A percentile compares a stretch with the other conserved stretches of the same genome.
phyloP scores from a whole-genome alignment of 1,140 invertebrate genomes.

The Helicoverpa zea region DNA sequence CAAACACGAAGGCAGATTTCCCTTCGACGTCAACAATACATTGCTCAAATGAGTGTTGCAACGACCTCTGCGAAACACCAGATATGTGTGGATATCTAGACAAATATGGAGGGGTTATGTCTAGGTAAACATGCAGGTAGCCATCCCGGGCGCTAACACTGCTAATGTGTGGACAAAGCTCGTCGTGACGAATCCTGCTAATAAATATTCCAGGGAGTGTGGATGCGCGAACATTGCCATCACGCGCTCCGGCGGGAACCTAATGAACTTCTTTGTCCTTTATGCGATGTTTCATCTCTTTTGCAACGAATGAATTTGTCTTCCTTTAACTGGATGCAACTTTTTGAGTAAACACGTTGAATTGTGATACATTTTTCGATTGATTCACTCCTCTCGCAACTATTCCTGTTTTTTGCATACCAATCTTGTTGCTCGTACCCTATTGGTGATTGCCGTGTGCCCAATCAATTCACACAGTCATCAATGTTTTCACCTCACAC shows the following conservation, averaged over 20 bases:
- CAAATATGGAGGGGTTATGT: constrained; percentile 70
- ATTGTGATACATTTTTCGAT: not conserved
- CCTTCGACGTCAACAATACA: constrained; percentile 74
- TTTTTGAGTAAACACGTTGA: not conserved
- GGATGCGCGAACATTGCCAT: constrained; percentile 59
- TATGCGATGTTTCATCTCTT: not conserved
- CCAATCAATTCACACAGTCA: constrained; percentile 50
- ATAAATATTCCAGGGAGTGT: constrained; percentile 82
- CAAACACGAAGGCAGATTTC: constrained; percentile 75
- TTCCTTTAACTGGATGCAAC: not conserved
- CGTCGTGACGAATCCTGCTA: constrained; percentile 82
- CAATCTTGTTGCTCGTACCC: not conserved
- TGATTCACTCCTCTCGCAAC: not conserved
- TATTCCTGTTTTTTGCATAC: too few relatives aligned
- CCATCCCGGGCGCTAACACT: constrained; percentile 79
- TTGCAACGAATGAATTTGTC: not conserved
- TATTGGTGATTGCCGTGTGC: constrained; percentile 40
- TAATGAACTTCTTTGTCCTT: constrained; percentile 39
- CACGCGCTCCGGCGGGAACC: constrained; percentile 26
- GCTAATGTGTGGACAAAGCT: constrained; percentile 84
- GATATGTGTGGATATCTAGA: constrained; percentile 78
- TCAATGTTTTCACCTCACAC: constrained; percentile 68
- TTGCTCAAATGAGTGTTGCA: constrained; percentile 79
- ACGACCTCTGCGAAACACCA: constrained; percentile 69
- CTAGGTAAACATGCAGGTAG: constrained; percentile 79